A percentile compares a stretch with the other conserved stretches of the same genome.
These are phyloP conservation scores for Buphagus erythrorhynchus DNA, from an alignment of 2,797 vertebrate genomes.

Conservation along the genomic window DNA sequence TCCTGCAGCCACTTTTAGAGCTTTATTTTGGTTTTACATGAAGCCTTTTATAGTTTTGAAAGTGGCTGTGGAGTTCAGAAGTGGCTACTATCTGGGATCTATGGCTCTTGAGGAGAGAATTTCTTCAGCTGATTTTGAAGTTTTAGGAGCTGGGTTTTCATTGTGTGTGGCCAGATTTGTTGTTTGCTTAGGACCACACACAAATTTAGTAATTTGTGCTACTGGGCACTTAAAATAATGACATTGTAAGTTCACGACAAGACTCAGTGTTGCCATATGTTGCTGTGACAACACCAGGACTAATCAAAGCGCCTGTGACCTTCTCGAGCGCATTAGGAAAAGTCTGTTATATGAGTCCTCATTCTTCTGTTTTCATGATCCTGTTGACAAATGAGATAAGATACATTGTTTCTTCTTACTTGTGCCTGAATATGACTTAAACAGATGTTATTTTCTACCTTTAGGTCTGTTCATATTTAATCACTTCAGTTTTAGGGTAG, in stretches of 20 bases:
- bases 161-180: slow-evolving; percentile 61
- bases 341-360: neutral
- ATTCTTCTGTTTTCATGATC: neutral
- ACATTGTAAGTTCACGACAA: neutral
- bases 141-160: slow-evolving; percentile 47
- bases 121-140: slow-evolving; percentile 56
- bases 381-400: slow-evolving; percentile 12
- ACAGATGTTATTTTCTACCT: neutral
- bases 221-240: slow-evolving; percentile 50
- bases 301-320: neutral
- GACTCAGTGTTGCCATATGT: neutral
- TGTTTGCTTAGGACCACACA: slow-evolving; percentile 67
- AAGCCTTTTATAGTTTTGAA: slow-evolving; percentile 56
- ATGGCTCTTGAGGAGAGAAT: slow-evolving; percentile 50
- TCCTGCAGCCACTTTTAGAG: slow-evolving; percentile 62
- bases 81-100: slow-evolving; percentile 64
- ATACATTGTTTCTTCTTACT: neutral
- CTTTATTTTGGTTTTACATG: slow-evolving; percentile 59
- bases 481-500: slow-evolving; percentile 10
- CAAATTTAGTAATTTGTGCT: slow-evolving; percentile 43
- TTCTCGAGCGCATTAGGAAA: neutral
- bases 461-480: slow-evolving; percentile 34
- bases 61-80: slow-evolving; percentile 55
- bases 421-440: neutral
- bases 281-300: neutral